Evolutionary conservation across 53 echinoderm and acorn worm species (phyloP).

Genomic region (Arbacia lixula): DNA sequence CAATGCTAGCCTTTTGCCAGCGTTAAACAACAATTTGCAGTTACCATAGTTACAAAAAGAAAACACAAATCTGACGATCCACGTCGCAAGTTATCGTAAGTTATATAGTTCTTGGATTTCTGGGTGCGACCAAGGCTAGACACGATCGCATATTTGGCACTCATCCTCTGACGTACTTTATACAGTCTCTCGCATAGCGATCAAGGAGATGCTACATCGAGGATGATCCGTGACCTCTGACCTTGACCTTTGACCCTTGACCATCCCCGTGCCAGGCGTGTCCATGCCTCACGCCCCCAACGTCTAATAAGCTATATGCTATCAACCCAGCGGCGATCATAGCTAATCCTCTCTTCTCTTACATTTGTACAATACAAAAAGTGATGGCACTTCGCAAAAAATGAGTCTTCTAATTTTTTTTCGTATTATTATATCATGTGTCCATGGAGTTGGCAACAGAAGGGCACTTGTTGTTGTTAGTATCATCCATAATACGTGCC

Average conservation of each 20-base stretch:
- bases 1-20: neutral
- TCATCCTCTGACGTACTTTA: neutral
- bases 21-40: constrained; percentile 11
- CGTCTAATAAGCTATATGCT: neutral
- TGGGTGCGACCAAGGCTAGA: constrained; percentile 44
- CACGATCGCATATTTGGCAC: constrained; percentile 27
- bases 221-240: too few species aligned
- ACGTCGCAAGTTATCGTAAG: constrained; percentile 33
- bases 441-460: neutral
- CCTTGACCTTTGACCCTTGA: too few species aligned
- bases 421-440: neutral
- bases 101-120: too few species aligned
- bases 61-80: constrained; percentile 42
- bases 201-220: too few species aligned
- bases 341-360: too few species aligned
- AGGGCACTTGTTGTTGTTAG: constrained; percentile 62
- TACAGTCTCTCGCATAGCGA: constrained; percentile 25
- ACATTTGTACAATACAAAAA: constrained; percentile 50
- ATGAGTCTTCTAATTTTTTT: neutral
- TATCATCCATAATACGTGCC: constrained; percentile 98
- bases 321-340: too few species aligned
- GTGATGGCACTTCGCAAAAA: constrained; percentile 47
- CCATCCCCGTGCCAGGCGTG: neutral
- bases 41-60: constrained; percentile 24
- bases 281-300: neutral